Evolutionary conservation across 2,113 vertebrate species (phyloP), one percentile per base, ranked within the genome.

Genomic region (Hirundichthys speculiger): DNA sequence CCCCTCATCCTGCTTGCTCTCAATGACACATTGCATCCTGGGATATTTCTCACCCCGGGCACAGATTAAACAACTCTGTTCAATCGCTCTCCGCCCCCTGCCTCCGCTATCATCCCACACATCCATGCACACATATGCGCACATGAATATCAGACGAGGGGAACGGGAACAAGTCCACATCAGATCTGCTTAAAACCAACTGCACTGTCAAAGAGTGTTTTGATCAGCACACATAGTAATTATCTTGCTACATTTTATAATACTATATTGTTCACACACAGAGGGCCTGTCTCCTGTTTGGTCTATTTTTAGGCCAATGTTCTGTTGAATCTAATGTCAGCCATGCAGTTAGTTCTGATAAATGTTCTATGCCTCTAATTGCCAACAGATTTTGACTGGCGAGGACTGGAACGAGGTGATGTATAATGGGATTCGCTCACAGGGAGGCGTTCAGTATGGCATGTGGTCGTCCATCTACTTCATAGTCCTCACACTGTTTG

Each of bases 381-480:
- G 12, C 54, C 47, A 20, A 19, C 81, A 99, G 98, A 99, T 99
- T 80, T 88, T 99, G 84, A 99, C 98, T 0, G 98, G 98, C 0
- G 98, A 99, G 82, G 98, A 99, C 90, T 99, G 98, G 98, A 99
- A 99, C 0, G 98, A 98, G 84, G 98, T 99, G 84, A 99, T 99
- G 98, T 99, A 99, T 89, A 95, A 98, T 0, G 98, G 98, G 39
- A 99, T 99, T 66, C 95, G 96, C 40, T 99, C 97, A 0, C 98
- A 99, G 86, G 98, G 97, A 13, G 98, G 98, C 0, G 98, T 99
- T 64, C 94, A 95, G 89, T 98, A 95, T 0, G 98, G 98, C 85
- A 99, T 99, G 98, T 99, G 97, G 97, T 98, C 97, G 3, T 99
- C 97, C 4, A 96, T 99, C 89, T 99, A 99, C 70, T 99, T 99